Percentiles rank a stretch among this genome's conserved stretches.
Evolutionary conservation across 2,888 invertebrate species (phyloP).

Genomic region (Brassicogethes aeneus): DNA sequence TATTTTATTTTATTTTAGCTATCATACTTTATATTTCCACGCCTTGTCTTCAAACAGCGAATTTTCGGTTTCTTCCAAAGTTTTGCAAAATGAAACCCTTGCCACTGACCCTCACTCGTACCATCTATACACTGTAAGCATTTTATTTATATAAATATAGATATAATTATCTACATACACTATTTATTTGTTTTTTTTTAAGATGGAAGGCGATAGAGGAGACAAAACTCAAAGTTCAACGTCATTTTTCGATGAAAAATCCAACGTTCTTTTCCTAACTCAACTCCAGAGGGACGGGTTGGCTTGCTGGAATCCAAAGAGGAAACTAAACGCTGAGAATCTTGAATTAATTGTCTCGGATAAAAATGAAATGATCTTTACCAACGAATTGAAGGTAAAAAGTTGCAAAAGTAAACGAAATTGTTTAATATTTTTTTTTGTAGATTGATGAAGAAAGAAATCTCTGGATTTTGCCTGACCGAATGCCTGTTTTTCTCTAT

Average conservation of each 20-base stretch:
- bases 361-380: conserved; percentile 60
- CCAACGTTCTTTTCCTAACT: conserved; percentile 65
- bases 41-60: conserved; percentile 72
- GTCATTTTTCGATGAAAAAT: conserved; percentile 58
- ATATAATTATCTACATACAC: too few species aligned
- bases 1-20: conserved; percentile 39
- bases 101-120: conserved; percentile 59
- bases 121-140: conserved; percentile 59
- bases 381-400: conserved; percentile 71
- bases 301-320: conserved; percentile 70
- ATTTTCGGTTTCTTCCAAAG: conserved; percentile 65
- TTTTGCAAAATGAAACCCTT: conserved; percentile 62
- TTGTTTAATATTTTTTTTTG: too few species aligned
- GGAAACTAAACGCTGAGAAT: conserved; percentile 55
- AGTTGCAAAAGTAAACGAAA: too few species aligned
- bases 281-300: conserved; percentile 70
- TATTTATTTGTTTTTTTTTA: too few species aligned
- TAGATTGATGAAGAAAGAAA: conserved; percentile 51
- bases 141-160: too few species aligned
- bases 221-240: conserved; percentile 64
- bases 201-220: conserved; percentile 57
- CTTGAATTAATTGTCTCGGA: conserved; percentile 61
- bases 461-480: conserved; percentile 70
- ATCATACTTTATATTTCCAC: conserved; percentile 72
- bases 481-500: conserved; percentile 64